phyloP scores from a whole-genome alignment of 2,113 vertebrate genomes.

The Daubentonia madagascariensis region DNA sequence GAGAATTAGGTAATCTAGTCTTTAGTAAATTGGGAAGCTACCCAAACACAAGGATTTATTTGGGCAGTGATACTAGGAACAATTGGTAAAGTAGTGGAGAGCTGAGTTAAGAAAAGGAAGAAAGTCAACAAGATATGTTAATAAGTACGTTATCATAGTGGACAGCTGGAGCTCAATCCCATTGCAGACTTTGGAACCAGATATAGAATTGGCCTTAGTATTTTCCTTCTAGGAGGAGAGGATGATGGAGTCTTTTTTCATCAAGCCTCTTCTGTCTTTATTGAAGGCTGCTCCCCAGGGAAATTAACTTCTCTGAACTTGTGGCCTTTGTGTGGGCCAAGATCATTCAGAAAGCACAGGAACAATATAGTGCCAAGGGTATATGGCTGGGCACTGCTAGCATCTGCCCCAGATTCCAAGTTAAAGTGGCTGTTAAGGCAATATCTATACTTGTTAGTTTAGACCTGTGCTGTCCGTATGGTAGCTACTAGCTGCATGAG shows the following conservation, averaged over 20 bases:
- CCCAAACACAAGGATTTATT: background rate
- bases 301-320: background rate
- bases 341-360: background rate
- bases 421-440: background rate
- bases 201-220: background rate
- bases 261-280: background rate
- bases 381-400: background rate
- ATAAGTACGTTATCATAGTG: background rate
- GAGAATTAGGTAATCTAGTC: background rate
- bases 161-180: background rate
- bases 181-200: background rate
- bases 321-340: no score
- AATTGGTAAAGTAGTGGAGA: background rate
- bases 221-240: accelerated
- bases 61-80: background rate
- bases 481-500: background rate
- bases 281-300: background rate
- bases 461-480: background rate
- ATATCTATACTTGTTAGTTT: background rate
- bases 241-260: background rate
- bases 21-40: background rate
- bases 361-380: background rate
- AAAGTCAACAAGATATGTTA: background rate
- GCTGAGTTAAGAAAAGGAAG: background rate
- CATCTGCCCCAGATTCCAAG: background rate